Base-by-base conservation (phyloP, 2,888 invertebrate genomes). In the Melipona beecheii region DNA sequence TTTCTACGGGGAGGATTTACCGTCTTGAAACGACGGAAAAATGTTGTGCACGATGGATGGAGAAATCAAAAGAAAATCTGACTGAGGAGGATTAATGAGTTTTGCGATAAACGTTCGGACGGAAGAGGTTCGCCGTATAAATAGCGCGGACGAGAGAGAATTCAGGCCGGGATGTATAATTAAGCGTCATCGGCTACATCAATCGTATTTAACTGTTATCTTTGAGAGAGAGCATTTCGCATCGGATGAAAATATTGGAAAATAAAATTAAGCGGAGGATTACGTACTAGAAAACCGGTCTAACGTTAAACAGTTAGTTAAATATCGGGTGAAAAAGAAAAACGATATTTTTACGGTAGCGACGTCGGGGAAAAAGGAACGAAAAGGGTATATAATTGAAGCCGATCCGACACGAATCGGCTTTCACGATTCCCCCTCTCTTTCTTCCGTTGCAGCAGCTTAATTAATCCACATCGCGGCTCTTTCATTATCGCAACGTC, bases 381-480 rank as follows among this genome's bases (percentile, higher is more conserved):
- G 58, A 15, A 66, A 73, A 64, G 69, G 71, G 43, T 75, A 58
- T 75, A 58, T 58, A 77, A 79, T 73, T 77, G 76, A 73, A 83
- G 76, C 74, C 75, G 76, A 83, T 85, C 65, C 85, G 65, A 77
- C 76, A 78, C 74, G 81, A 87, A 87, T 85, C 74, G 83, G 80
- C 87, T 85, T 77, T 78, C 82, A 71, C 82, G 84, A 58, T 62
- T 81, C 36, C 36, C 49, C 69, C 56, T 31, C 70, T 62, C 56
- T 82, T 81, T 72, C 84, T 77, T 58, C 70, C 68, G 77, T 78
- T 74, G 76, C 69, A 75, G 60, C 77, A 73, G 87, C 83, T 84
- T 90, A 90, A 90, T 90, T 90, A 90, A 89, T 90, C 89, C 83
- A 71, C 85, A 84, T 87, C 84, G 88, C 77, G 83, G 80, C 85